Percentiles rank a stretch among this genome's conserved stretches.
Evolutionary conservation across 2,113 vertebrate species (phyloP).

Genomic region (Accipiter virgatus): DNA sequence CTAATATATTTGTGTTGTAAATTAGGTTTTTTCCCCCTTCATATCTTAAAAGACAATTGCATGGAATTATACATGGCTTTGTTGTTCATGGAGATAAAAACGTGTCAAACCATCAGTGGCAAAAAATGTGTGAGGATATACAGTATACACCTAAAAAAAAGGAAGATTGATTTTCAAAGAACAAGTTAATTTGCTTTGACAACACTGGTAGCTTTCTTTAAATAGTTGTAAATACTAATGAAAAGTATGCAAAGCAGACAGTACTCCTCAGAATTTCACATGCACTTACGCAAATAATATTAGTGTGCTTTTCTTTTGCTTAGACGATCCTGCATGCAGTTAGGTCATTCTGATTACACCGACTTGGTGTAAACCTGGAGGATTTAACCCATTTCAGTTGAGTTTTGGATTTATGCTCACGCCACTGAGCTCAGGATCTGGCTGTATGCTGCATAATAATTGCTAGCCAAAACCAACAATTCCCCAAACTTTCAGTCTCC

Average conservation of each 20-base stretch:
- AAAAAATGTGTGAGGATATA: conserved; percentile 51
- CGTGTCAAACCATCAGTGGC: conserved; percentile 63
- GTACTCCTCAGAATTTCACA: background rate
- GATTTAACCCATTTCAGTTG: background rate
- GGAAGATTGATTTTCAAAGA: conserved; percentile 69
- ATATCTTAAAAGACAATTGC: conserved; percentile 72
- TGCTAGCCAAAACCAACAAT: conserved; percentile 32
- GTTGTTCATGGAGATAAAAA: conserved; percentile 73
- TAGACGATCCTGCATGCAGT: background rate
- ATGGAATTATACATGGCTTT: conserved; percentile 69
- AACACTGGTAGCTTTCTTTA: conserved; percentile 51
- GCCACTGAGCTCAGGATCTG: background rate
- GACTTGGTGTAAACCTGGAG: background rate
- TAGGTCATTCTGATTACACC: background rate
- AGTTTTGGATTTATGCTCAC: background rate
- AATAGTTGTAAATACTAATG: conserved; percentile 41
- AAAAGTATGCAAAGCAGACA: conserved; percentile 29
- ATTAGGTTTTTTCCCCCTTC: conserved; percentile 59
- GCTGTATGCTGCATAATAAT: background rate
- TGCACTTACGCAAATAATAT: conserved; percentile 20
- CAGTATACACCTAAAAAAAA: conserved; percentile 59
- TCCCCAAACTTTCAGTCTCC: conserved; percentile 36
- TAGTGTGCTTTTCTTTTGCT: background rate
- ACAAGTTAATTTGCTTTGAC: conserved; percentile 71
- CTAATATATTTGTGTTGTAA: conserved; percentile 72